Evolutionary conservation across 2,797 vertebrate species (phyloP).

Genomic region (Silurus lanzhouensis): DNA sequence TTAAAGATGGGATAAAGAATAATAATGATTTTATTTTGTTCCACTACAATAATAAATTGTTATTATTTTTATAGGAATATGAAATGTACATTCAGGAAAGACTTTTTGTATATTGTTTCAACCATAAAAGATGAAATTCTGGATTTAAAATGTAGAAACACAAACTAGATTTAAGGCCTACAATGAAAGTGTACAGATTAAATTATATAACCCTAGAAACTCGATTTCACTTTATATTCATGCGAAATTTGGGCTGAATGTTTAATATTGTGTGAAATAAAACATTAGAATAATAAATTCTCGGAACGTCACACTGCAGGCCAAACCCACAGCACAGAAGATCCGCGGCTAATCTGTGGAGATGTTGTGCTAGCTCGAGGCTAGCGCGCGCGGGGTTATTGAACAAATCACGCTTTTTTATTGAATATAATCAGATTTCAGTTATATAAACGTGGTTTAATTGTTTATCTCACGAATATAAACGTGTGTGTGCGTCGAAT

Average conservation of each 20-base stretch:
- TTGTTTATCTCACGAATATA: background rate
- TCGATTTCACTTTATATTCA: background rate
- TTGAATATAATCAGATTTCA: background rate
- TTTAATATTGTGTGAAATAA: background rate
- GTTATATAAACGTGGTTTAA: background rate
- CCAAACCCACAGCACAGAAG: constrained; percentile 16
- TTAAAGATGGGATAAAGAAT: background rate
- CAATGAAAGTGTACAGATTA: background rate
- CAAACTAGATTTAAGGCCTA: background rate
- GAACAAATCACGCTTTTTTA: background rate
- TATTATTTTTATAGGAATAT: no score
- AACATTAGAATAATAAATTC: no score
- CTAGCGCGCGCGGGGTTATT: background rate
- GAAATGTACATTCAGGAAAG: background rate
- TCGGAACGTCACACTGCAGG: constrained; percentile 18
- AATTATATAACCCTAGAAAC: background rate
- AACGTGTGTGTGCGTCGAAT: background rate
- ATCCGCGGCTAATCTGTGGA: background rate
- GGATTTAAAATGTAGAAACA: background rate
- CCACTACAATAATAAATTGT: no score
- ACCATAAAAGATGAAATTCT: background rate
- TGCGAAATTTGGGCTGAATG: background rate
- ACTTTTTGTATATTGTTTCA: background rate
- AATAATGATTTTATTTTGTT: background rate
- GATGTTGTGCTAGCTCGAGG: constrained; percentile 2